Evolutionary conservation across 2,888 invertebrate species (phyloP).

Genomic region (Dasysyrphus tricinctus): DNA sequence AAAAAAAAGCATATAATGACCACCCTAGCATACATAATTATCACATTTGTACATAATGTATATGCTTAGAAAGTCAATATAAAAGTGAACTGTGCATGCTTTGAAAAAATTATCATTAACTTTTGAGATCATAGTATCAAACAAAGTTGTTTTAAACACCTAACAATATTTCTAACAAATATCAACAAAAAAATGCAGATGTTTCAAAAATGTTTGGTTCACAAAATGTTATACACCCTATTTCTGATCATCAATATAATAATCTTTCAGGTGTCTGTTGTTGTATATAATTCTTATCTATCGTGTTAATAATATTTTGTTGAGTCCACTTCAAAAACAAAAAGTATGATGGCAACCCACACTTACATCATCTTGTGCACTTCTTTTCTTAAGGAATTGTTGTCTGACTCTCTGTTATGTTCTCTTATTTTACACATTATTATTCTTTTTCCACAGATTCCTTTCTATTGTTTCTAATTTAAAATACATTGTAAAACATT

Average conservation of each 20-base stretch:
- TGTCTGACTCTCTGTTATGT: constrained; percentile 40
- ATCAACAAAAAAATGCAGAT: too few species aligned
- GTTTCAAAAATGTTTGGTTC: too few species aligned
- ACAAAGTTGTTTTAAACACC: too few species aligned
- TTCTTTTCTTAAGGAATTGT: constrained; percentile 39
- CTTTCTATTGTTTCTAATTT: constrained; percentile 51
- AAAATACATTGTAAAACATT: constrained; percentile 15
- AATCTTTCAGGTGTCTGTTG: constrained; percentile 69
- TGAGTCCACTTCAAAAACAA: constrained; percentile 20
- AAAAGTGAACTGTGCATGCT: too few species aligned
- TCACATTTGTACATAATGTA: too few species aligned
- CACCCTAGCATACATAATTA: too few species aligned
- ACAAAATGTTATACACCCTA: too few species aligned
- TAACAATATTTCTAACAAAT: too few species aligned
- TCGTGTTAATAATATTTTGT: constrained; percentile 20
- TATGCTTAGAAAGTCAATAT: too few species aligned
- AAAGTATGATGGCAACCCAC: constrained; percentile 45
- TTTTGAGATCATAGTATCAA: too few species aligned
- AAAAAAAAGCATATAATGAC: too few species aligned
- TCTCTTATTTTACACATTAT: constrained; percentile 33
- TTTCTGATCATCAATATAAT: neutral
- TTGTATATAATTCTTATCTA: constrained; percentile 42
- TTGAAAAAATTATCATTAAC: too few species aligned
- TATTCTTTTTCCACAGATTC: constrained; percentile 59
- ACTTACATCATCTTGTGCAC: constrained; percentile 55